A percentile compares a stretch with the other conserved stretches of the same genome.
phyloP scores from a whole-genome alignment of 2,113 vertebrate species.

The Ochotona princeps region DNA sequence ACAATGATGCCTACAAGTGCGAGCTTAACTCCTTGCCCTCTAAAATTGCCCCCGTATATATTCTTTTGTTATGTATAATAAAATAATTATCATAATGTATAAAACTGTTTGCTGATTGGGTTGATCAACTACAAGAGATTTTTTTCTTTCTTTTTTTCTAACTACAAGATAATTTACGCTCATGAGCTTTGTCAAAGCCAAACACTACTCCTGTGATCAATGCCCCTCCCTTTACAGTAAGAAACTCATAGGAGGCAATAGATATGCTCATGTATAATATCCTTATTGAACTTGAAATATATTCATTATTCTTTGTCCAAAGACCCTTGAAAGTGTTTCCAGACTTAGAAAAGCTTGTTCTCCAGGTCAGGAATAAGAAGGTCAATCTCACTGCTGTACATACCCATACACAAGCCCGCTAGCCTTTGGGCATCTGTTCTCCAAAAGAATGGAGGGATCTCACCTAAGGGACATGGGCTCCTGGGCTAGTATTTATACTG shows the following conservation, averaged over 20 bases:
- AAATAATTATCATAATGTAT: not conserved
- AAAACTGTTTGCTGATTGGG: not conserved
- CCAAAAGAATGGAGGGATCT: not conserved
- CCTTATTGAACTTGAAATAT: too few relatives aligned
- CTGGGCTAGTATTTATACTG: not conserved
- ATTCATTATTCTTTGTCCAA: not conserved
- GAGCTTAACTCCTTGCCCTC: too few relatives aligned
- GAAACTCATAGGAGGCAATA: not conserved
- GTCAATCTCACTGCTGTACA: not conserved
- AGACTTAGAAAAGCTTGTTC: not conserved
- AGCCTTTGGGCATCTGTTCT: not conserved
- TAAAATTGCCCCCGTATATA: not conserved
- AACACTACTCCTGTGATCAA: accelerated
- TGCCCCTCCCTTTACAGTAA: not conserved
- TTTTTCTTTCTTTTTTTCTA: not conserved
- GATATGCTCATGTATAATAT: accelerated
- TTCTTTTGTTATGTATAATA: not conserved
- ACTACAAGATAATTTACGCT: not conserved
- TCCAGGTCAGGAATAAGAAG: not conserved
- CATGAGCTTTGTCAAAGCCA: not conserved
- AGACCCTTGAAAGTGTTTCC: not conserved
- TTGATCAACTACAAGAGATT: not conserved
- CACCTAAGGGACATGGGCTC: not conserved
- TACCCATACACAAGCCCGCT: not conserved
- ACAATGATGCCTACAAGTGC: too few relatives aligned